Evolutionary conservation across 2,888 invertebrate genomes (phyloP).

Genomic region (Papilio gigon): DNA sequence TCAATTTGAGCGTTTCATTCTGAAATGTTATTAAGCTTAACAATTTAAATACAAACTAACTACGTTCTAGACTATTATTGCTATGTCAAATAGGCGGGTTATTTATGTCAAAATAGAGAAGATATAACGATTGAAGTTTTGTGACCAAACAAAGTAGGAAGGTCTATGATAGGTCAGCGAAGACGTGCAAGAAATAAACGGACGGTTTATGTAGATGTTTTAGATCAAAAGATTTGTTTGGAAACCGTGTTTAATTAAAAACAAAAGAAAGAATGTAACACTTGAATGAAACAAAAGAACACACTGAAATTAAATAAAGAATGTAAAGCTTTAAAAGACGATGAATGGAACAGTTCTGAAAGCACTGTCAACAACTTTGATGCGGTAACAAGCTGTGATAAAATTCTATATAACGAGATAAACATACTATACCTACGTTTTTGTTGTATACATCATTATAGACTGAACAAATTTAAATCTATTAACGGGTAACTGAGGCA

Average conservation of each 20-base stretch:
- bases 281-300: neutral
- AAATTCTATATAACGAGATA: neutral
- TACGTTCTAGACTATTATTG: conserved; percentile 81
- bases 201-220: conserved; percentile 39
- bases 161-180: conserved; percentile 3
- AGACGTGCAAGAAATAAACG: conserved; percentile 26
- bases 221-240: conserved; percentile 10
- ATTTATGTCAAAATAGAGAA: conserved; percentile 71
- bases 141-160: conserved; percentile 42
- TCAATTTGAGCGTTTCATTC: conserved; percentile 59
- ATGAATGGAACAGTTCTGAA: neutral
- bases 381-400: neutral
- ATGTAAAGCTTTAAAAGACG: neutral
- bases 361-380: neutral
- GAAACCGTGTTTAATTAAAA: conserved; percentile 16
- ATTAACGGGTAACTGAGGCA: conserved; percentile 22
- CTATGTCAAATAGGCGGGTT: conserved; percentile 82
- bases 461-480: too few relatives aligned
- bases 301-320: neutral
- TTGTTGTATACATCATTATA: too few relatives aligned
- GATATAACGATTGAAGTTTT: conserved; percentile 66
- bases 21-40: conserved; percentile 68
- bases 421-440: neutral
- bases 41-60: conserved; percentile 71
- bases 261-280: too few relatives aligned